phyloP scores from a whole-genome alignment of 2,888 invertebrate genomes.

The Phragmatobia fuliginosa region DNA sequence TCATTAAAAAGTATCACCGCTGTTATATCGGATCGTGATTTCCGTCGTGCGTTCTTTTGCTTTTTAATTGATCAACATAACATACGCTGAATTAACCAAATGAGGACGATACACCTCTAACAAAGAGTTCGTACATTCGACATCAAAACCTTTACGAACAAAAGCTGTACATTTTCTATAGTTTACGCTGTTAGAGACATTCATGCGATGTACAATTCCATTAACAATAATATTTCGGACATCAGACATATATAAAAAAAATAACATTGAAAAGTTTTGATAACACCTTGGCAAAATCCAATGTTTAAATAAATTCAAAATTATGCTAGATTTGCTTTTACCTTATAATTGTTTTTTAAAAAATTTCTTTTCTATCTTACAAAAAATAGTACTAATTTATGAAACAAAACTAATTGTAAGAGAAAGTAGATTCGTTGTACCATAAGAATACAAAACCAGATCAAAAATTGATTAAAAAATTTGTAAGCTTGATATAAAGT shows the following conservation, averaged over 20 bases:
- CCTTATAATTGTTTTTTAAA: not conserved
- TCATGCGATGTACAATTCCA: no score
- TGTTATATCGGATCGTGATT: conserved; percentile 81
- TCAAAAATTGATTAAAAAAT: conserved; percentile 29
- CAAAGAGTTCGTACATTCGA: conserved; percentile 45
- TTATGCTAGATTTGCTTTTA: not conserved
- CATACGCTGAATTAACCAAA: conserved; percentile 81
- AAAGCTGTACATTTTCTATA: not conserved
- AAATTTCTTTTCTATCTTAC: not conserved
- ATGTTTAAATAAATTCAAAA: not conserved
- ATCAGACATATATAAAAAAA: no score
- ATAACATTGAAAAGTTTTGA: no score
- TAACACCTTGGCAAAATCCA: no score
- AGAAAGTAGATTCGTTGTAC: not conserved
- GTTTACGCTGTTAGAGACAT: not conserved
- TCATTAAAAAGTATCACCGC: conserved; percentile 79
- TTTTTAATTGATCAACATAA: conserved; percentile 78
- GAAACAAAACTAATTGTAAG: not conserved
- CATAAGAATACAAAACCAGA: conserved; percentile 23
- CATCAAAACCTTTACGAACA: conserved; percentile 27
- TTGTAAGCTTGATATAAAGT: conserved; percentile 31
- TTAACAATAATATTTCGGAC: no score
- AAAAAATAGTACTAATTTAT: not conserved
- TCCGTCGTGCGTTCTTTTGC: conserved; percentile 75
- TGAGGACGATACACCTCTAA: conserved; percentile 69